Evolutionary conservation across 2,797 vertebrate genomes (phyloP).

Genomic region (Lagocephalus sceleratus): DNA sequence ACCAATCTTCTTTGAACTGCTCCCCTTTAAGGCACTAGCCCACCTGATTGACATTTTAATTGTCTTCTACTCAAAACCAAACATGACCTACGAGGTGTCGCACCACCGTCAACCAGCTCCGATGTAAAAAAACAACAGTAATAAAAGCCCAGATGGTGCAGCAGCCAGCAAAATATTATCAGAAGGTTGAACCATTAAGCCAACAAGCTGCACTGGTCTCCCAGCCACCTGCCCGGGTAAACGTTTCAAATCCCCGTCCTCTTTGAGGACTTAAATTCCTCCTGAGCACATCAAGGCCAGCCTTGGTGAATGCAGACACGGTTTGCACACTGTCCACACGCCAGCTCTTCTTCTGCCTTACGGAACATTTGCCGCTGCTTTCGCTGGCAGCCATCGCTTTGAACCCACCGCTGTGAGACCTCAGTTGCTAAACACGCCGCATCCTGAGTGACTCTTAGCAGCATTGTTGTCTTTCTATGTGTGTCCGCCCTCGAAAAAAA

Average conservation of each 20-base stretch:
- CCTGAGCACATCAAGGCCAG: slow-evolving; percentile 48
- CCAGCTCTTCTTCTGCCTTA: slow-evolving; percentile 2
- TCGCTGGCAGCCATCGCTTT: background rate
- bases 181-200: slow-evolving; percentile 33
- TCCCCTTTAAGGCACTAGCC: too few species aligned
- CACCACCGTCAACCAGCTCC: too few species aligned
- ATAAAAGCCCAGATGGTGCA: slow-evolving; percentile 37
- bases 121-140: slow-evolving; percentile 2
- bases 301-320: slow-evolving; percentile 29
- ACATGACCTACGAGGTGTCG: too few species aligned
- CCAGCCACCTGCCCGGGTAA: slow-evolving; percentile 38
- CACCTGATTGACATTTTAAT: too few species aligned
- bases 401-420: background rate
- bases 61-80: too few species aligned
- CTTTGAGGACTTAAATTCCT: slow-evolving; percentile 62
- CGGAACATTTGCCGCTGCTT: background rate
- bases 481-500: background rate
- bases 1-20: too few species aligned
- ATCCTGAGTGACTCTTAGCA: background rate
- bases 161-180: slow-evolving; percentile 51
- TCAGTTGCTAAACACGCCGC: background rate
- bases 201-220: slow-evolving; percentile 34
- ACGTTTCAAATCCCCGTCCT: slow-evolving; percentile 41
- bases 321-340: slow-evolving; percentile 21
- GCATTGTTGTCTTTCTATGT: background rate